phyloP scores from a whole-genome alignment of 2,113 vertebrate genomes.

The Archilochus colubris region DNA sequence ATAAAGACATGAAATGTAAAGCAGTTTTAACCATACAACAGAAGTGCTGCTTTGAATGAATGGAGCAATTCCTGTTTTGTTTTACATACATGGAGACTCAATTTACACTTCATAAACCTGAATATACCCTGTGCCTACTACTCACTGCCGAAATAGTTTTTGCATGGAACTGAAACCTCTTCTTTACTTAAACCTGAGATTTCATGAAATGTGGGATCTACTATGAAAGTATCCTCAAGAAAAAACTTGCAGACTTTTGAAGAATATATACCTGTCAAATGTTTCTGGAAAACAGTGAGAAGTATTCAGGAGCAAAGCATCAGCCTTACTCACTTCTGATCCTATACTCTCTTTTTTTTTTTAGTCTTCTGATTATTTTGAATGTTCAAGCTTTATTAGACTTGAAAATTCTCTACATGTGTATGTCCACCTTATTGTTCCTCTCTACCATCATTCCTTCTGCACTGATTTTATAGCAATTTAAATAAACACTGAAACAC shows the following conservation, averaged over 20 bases:
- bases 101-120: background rate
- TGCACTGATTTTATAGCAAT: background rate
- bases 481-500: background rate
- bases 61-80: background rate
- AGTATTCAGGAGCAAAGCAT: background rate
- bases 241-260: background rate
- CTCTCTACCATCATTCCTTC: background rate
- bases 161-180: background rate
- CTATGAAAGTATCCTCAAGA: background rate
- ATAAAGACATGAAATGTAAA: background rate
- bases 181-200: background rate
- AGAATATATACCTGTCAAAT: background rate
- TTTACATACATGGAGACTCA: background rate
- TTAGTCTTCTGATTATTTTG: background rate
- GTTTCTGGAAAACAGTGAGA: background rate
- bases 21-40: background rate
- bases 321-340: background rate
- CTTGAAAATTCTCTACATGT: background rate
- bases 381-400: background rate
- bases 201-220: background rate
- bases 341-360: background rate
- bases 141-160: background rate
- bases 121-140: background rate
- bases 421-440: background rate
- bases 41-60: background rate